Evolutionary conservation across 2,797 vertebrate species (phyloP), one percentile per base, ranked within the genome.

Genomic region (Champsocephalus esox): DNA sequence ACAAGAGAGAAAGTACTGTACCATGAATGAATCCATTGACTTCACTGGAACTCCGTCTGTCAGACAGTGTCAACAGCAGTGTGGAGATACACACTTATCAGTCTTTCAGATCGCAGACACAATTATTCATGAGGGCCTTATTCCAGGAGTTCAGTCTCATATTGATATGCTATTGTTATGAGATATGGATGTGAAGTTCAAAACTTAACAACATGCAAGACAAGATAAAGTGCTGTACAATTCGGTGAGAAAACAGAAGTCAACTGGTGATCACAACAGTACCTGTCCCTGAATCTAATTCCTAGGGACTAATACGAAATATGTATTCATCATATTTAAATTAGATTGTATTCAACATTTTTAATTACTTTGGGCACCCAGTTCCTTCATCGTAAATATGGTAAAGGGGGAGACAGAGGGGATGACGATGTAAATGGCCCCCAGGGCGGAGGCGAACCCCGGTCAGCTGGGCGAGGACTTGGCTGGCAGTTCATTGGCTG

Each of bases 1-100:
- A 57, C 1, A 13, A 51, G 70, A 75, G 58, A 75, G 75, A 86
- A 55, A 78, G 75, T 51, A 69, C 48, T 58, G 45, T 69, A 13
- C 60, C 73, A 88, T 91, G 82, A 91, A 91, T 88, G 81, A 84
- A 68, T 74, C 87, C 85, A 88, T 82, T 88, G 85, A 91, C 73
- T 84, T 78, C 65, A 70, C 62, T 10, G 54, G 54, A 43, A 57
- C 63, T 78, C 76, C 68, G 77, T 28, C 65, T 77, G 79, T 87
- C 83, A 70, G 73, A 79, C 70, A 69, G 66, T 64, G 56, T 87
- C 73, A 78, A 41, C 62, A 64, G 74, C 71, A 70, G 72, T 0
- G 10, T 60, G 73, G 38, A 65, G 64, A 72, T 62, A 76, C 77
- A 76, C 19, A 65, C 46, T 77, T 34, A 65, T 86, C 81, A 61